Conservation (phyloP, 2,888 invertebrate genomes). For the Glaucopsyche alexis region DNA sequence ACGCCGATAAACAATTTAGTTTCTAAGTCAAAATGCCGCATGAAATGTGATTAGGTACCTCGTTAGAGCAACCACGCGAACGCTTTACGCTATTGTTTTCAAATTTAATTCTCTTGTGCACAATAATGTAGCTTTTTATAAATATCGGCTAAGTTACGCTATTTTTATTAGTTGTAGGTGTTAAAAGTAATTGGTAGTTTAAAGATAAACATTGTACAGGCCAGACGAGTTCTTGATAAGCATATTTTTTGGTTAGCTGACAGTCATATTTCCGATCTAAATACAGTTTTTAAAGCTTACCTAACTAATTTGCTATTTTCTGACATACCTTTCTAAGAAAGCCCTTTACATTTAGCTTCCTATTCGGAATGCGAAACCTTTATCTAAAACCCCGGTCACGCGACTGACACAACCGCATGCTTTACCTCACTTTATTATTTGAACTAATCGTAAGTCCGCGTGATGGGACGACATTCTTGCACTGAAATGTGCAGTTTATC, state of each 20-base stretch:
- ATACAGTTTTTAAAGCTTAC: background rate
- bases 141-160: too few relatives aligned
- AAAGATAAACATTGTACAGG: too few relatives aligned
- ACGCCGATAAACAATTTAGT: conserved; percentile 34
- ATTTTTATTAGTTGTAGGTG: too few relatives aligned
- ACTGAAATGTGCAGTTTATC: conserved; percentile 7
- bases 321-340: background rate
- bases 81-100: background rate
- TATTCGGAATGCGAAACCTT: conserved; percentile 6
- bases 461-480: conserved; percentile 20
- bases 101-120: background rate
- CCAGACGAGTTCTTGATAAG: background rate
- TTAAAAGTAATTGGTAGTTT: too few relatives aligned
- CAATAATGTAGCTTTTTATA: too few relatives aligned
- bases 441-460: conserved; percentile 6
- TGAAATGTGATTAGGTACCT: conserved; percentile 16
- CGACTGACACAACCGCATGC: background rate
- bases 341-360: background rate
- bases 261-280: background rate
- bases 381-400: conserved; percentile 8
- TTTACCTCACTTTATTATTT: conserved; percentile 19
- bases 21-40: conserved; percentile 34
- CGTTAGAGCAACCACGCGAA: conserved; percentile 23
- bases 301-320: too few relatives aligned
- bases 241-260: background rate